phyloP scores from a whole-genome alignment of 2,797 vertebrate genomes.

The Choloepus didactylus region DNA sequence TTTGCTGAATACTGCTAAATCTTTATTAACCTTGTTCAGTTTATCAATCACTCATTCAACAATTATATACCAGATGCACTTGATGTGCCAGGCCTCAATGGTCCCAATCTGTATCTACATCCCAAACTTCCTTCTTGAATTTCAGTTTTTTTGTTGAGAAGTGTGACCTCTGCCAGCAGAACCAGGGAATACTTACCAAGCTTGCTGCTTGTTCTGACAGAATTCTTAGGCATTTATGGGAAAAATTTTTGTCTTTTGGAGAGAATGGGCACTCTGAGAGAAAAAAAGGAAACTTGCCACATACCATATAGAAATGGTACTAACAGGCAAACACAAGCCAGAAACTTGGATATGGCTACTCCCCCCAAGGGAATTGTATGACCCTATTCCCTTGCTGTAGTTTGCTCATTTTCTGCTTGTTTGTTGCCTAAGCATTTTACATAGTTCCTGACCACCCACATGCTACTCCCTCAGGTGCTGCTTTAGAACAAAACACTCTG shows the following conservation, averaged over 20 bases:
- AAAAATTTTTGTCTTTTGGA: conserved; percentile 17
- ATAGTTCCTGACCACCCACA: not conserved
- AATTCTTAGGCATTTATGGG: conserved; percentile 8
- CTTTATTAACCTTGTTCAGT: not conserved
- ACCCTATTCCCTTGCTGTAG: not conserved
- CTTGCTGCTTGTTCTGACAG: not conserved
- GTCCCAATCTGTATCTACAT: not conserved
- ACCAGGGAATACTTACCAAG: not conserved
- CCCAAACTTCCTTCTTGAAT: conserved; percentile 31
- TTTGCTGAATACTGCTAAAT: conserved; percentile 56
- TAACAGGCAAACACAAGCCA: not conserved
- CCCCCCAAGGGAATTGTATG: not conserved
- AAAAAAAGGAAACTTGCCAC: not conserved
- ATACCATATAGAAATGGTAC: not conserved
- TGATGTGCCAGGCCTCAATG: conserved; percentile 1
- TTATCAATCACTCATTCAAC: conserved; percentile 11
- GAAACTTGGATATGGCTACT: not conserved
- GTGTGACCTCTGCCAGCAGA: not conserved
- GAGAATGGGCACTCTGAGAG: not conserved
- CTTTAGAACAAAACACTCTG: not conserved
- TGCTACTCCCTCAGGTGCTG: not conserved
- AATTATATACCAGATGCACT: not conserved
- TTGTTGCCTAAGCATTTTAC: not conserved
- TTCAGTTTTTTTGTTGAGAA: conserved; percentile 18
- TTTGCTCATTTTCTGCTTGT: conserved; percentile 38